phyloP scores from a whole-genome alignment of 2,797 vertebrate species.

The Propithecus deckenii region DNA sequence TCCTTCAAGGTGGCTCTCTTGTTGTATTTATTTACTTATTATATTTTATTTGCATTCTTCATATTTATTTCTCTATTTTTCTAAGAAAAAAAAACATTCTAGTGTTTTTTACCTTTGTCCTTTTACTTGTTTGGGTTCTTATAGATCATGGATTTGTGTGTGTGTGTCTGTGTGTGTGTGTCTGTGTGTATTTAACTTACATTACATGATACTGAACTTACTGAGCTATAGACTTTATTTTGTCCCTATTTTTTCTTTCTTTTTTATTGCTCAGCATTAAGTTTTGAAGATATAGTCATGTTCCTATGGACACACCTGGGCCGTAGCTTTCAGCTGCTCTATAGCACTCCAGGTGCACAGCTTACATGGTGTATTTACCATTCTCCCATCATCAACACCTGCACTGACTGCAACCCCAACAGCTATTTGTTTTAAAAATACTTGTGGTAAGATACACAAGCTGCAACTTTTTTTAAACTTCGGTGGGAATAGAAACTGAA shows the following conservation, averaged over 20 bases:
- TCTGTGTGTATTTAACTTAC: not conserved
- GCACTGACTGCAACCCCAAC: not conserved
- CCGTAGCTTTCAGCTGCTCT: not conserved
- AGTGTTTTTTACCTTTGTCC: not conserved
- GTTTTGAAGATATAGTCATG: not conserved
- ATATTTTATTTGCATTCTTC: rapidly evolving
- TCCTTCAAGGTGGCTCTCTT: not conserved
- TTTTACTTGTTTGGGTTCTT: not conserved
- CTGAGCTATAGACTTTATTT: not conserved
- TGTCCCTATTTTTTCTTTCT: not conserved
- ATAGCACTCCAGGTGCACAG: not conserved
- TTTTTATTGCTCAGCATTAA: not conserved
- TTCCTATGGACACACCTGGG: not conserved
- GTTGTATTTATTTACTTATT: not conserved
- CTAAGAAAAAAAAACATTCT: not conserved
- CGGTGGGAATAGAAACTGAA: not conserved
- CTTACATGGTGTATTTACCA: not conserved
- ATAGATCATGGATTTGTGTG: too few species aligned
- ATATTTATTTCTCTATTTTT: not conserved
- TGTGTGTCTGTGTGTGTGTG: too few species aligned
- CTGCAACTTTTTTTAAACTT: not conserved
- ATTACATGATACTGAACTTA: not conserved
- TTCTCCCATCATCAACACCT: not conserved
- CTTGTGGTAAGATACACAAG: not conserved
- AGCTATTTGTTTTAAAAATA: not conserved